Evolutionary conservation across 2,113 vertebrate genomes (phyloP), one percentile per base, ranked within the genome.

Genomic region (Rhabdomys dilectus): DNA sequence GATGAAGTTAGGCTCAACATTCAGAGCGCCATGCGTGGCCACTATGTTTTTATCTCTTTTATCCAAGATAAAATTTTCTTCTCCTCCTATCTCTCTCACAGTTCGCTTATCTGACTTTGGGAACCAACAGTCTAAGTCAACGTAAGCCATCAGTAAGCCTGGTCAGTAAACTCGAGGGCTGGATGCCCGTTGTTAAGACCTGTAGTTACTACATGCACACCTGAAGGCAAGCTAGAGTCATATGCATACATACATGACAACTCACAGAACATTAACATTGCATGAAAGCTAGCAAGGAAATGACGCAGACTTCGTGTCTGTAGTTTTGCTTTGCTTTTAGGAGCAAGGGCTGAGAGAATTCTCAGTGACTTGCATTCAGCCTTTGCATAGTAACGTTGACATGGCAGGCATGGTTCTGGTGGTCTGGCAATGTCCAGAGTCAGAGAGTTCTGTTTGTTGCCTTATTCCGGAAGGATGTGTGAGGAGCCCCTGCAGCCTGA

Each of bases 381-480:
- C 26, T 42, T 21, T 1, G 1, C 1, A 0, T 45, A 34, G 31
- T 31, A 58, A 1, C 15, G 19, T 42, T 10, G n/a, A 29, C 16
- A 84, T 10, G 51, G 21, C 89, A 39, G 70, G 62, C 11, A 4
- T 36, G 29, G 51, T n/a, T 45, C 39, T 34, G 8, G 22, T 75
- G 7, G 26, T 56, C 36, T 85, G 51, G 4, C 62, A 16, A 36
- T 17, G 72, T 0, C 56, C 26, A 11, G 6, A 11, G 9, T 8
- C 29, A 5, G n/a, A 5, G n/a, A 53, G 21, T 24, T 45, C 64
- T 5, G 11, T 53, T 11, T 3, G 8, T 62, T 8, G 21, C 72
- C 51, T 81, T 60, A 26, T 22, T 48, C 56, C 39, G 73, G 70
- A 84, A 58, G 45, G 16, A 0, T 22, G 0, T 3, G 13, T 31